phyloP scores from a whole-genome alignment of 2,113 vertebrate species.

The Galemys pyrenaicus region DNA sequence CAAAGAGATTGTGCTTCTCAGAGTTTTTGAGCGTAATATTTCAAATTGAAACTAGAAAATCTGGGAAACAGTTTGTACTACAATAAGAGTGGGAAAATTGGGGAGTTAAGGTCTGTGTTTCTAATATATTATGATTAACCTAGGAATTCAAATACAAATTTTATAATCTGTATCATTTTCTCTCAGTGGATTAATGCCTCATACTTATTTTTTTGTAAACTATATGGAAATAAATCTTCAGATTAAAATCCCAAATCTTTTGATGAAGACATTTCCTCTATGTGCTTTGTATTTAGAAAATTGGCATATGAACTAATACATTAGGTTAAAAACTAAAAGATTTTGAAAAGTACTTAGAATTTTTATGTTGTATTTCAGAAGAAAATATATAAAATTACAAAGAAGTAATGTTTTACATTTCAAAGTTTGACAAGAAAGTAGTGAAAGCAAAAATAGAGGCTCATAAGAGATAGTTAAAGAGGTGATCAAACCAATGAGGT shows the following conservation, averaged over 20 bases:
- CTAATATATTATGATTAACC: slow-evolving; percentile 49
- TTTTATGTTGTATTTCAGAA: slow-evolving; percentile 34
- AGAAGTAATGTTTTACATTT: neutral
- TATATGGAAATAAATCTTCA: slow-evolving; percentile 44
- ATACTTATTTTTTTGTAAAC: slow-evolving; percentile 45
- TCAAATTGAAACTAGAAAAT: slow-evolving; percentile 65
- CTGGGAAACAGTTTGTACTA: slow-evolving; percentile 56
- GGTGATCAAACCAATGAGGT: slow-evolving; percentile 7
- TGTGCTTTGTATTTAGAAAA: slow-evolving; percentile 27
- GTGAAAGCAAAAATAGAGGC: neutral
- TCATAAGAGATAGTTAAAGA: neutral
- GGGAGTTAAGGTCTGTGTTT: slow-evolving; percentile 36
- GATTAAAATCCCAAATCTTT: slow-evolving; percentile 45
- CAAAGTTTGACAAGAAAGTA: slow-evolving; percentile 20
- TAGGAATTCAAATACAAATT: slow-evolving; percentile 36
- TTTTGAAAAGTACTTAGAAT: slow-evolving; percentile 14
- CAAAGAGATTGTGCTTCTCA: neutral
- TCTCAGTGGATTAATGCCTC: neutral
- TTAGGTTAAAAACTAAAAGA: slow-evolving; percentile 31
- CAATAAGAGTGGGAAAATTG: neutral
- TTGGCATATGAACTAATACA: slow-evolving; percentile 19
- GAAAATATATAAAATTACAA: slow-evolving; percentile 5
- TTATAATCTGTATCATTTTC: slow-evolving; percentile 28
- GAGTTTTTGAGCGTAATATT: slow-evolving; percentile 63
- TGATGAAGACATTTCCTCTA: neutral